These are phyloP conservation scores for Zapornia atra DNA, from an alignment of 2,113 vertebrate species.

Conservation along the genomic window DNA sequence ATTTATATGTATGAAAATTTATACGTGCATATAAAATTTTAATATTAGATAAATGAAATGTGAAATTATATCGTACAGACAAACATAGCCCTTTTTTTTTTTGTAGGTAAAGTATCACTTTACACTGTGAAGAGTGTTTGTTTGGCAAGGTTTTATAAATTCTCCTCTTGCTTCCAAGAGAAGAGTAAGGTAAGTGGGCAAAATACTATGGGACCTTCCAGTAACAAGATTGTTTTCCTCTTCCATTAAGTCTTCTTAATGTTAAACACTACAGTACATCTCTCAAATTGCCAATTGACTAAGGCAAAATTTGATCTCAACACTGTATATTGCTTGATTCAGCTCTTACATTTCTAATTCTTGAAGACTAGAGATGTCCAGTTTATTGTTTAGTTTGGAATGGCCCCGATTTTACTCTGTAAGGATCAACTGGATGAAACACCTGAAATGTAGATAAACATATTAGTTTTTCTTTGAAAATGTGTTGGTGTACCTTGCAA, in stretches of 20 bases:
- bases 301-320: not conserved
- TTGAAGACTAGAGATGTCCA: not conserved
- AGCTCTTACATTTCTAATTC: not conserved
- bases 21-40: not conserved
- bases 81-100: rapidly evolving
- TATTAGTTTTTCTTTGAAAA: not conserved
- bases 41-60: not conserved
- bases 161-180: not conserved
- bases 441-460: rapidly evolving
- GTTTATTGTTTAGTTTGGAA: not conserved
- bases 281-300: not conserved
- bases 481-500: not conserved
- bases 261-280: not conserved
- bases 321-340: not conserved
- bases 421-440: not conserved
- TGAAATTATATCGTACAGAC: not conserved
- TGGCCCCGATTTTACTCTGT: rapidly evolving
- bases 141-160: not conserved
- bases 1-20: not conserved
- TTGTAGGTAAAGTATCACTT: not conserved
- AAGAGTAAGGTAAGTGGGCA: not conserved
- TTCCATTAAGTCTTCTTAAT: not conserved
- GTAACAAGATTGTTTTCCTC: not conserved
- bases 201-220: not conserved
- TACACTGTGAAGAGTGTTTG: not conserved